These are phyloP conservation scores for Fregetta grallaria DNA, from an alignment of 2,113 vertebrate genomes.

Conservation along the genomic window DNA sequence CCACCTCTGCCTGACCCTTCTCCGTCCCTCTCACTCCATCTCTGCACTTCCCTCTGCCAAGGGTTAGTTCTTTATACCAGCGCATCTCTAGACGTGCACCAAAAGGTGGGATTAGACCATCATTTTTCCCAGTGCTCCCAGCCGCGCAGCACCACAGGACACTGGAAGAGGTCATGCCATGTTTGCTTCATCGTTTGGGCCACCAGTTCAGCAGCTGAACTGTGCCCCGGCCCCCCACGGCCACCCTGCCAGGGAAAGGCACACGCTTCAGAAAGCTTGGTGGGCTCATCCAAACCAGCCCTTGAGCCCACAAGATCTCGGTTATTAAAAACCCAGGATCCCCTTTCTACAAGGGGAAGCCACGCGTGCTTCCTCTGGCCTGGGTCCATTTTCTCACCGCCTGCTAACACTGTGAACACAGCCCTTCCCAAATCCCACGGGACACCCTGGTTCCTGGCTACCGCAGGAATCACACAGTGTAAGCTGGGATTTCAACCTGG, in stretches of 20 bases:
- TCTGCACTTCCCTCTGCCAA: neutral
- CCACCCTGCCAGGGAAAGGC: neutral
- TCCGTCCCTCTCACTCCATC: neutral
- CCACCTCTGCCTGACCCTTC: neutral
- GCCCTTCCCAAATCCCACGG: neutral
- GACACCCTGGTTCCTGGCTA: neutral
- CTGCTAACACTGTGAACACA: rapidly evolving
- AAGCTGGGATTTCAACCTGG: neutral
- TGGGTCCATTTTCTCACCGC: neutral
- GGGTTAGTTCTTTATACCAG: rapidly evolving
- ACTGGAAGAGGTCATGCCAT: neutral
- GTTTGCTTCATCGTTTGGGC: rapidly evolving
- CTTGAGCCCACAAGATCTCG: neutral
- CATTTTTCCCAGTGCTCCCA: neutral
- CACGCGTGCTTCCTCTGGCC: neutral
- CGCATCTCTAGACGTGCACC: rapidly evolving
- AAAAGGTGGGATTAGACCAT: neutral
- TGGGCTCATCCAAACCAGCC: neutral
- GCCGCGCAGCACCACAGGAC: rapidly evolving
- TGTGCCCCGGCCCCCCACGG: rapidly evolving
- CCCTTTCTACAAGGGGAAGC: neutral
- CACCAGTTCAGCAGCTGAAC: neutral
- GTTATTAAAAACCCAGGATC: neutral
- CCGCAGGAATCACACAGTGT: rapidly evolving
- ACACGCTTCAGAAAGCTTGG: neutral